phyloP scores from a whole-genome alignment of 2,797 vertebrate species.

The Acomys russatus region DNA sequence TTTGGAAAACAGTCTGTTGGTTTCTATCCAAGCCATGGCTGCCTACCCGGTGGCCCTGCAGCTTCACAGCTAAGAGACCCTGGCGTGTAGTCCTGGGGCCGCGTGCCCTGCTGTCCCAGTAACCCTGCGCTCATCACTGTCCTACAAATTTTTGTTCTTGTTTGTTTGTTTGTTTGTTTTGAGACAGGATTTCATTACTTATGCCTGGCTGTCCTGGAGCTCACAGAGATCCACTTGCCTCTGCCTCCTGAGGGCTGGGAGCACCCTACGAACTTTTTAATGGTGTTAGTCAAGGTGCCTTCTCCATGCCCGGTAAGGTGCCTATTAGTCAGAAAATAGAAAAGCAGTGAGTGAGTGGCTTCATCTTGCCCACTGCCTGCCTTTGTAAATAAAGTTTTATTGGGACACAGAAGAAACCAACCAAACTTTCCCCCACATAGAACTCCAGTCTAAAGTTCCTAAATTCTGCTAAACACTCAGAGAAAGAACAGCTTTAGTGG shows the following conservation, averaged over 20 bases:
- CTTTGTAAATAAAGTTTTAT: constrained; percentile 48
- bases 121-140: background rate
- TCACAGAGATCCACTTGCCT: background rate
- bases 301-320: background rate
- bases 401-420: constrained; percentile 6
- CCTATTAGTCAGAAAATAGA: background rate
- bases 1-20: background rate
- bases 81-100: background rate
- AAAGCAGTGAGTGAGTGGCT: background rate
- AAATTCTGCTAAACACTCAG: rapidly evolving
- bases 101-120: background rate
- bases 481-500: background rate
- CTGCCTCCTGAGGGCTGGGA: background rate
- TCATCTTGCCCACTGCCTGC: background rate
- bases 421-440: background rate
- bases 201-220: background rate
- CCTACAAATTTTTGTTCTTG: background rate
- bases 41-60: background rate
- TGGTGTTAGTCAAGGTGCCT: background rate
- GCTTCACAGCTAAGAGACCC: background rate
- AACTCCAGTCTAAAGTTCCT: background rate
- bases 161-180: background rate
- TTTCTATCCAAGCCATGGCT: background rate
- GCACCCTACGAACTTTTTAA: background rate
- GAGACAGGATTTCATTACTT: background rate